phyloP scores from a whole-genome alignment of 2,113 vertebrate species.

The Marcusenius ussheri region DNA sequence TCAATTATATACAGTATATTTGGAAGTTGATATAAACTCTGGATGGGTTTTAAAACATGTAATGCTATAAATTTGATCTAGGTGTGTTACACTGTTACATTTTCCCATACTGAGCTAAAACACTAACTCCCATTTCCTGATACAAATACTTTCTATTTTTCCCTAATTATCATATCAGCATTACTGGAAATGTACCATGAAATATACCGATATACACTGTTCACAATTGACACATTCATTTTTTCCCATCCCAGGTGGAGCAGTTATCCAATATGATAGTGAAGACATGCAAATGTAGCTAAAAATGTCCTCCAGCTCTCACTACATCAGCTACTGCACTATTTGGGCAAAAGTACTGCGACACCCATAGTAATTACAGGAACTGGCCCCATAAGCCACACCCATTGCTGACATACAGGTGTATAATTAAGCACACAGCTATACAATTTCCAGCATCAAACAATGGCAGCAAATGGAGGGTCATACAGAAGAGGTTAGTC shows the following conservation, averaged over 20 bases:
- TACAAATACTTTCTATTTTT: neutral
- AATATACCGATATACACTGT: neutral
- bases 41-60: neutral
- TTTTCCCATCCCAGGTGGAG: slow-evolving; percentile 38
- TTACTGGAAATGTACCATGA: neutral
- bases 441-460: neutral
- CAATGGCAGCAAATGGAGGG: neutral
- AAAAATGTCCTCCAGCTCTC: slow-evolving; percentile 27
- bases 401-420: neutral
- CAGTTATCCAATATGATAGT: slow-evolving; percentile 66
- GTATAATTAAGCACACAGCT: neutral
- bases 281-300: slow-evolving; percentile 64
- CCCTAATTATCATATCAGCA: neutral
- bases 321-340: neutral
- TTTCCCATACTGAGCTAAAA: neutral
- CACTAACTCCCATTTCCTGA: neutral
- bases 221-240: neutral
- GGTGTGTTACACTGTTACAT: neutral
- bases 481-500: neutral
- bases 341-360: neutral
- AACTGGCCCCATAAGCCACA: neutral
- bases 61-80: neutral
- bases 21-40: neutral
- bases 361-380: neutral
- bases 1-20: neutral